Base-by-base conservation (phyloP, 2,888 invertebrate genomes). In the Diplazon laetatorius region DNA sequence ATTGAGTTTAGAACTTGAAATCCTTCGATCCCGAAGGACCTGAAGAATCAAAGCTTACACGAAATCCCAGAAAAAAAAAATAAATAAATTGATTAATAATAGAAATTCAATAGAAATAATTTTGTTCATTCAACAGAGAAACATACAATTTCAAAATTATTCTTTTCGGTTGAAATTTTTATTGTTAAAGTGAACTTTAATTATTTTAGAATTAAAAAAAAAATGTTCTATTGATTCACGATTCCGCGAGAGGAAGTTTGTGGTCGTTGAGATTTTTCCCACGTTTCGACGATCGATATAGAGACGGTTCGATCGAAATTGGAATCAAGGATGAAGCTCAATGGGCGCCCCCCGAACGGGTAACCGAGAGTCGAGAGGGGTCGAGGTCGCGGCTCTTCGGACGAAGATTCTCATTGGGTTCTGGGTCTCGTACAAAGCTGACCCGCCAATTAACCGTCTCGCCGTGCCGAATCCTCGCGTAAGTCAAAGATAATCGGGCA, bases 381-480 rank as follows among this genome's bases (percentile, higher is more conserved):
- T 71, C 71, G 71, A 71, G 71, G 71, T 71, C 50, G 52, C 12
- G 52, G 52, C 66, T 25, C 60, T 22, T 39, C 20, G 2, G 25
- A 52, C n/a, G n/a, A n/a, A n/a, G 52, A 52, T 66, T 30, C 30
- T 50, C 50, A 44, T 12, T 52, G 66, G 39, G 35, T 10, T 12
- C 16, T 16, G 52, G 18, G 35, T n/a, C n/a, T n/a, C n/a, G n/a
- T n/a, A n/a, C n/a, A n/a, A n/a, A n/a, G 37, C 77, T 60, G 66
- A 66, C 72, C 77, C 72, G 62, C 37, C 72, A 77, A 77, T 77
- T 77, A 77, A 66, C 72, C 50, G 71, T 62, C 75, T 68, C 68
- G 60, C 59, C 74, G 60, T 55, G 46, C 62, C 46, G 60, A 59
- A 48, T 62, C 59, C 72, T 68, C 66, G 22, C 77, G 57, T 52